A percentile compares a stretch with the other conserved stretches of the same genome.
Evolutionary conservation across 2,113 vertebrate species (phyloP).

Genomic region (Lophius piscatorius): DNA sequence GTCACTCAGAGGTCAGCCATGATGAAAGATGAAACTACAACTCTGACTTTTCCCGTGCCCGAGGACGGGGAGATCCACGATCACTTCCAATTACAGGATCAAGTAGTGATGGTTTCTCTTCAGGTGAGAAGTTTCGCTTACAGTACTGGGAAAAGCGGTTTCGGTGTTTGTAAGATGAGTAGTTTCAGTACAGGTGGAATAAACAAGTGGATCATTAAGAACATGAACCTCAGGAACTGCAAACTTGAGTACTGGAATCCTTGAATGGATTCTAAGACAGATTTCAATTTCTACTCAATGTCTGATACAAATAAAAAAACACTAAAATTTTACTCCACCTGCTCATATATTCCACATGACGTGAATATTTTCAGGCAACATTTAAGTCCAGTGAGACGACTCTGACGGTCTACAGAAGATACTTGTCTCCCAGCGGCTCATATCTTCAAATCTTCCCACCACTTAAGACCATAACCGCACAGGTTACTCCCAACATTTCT

Average conservation of each 20-base stretch:
- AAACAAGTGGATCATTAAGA: neutral
- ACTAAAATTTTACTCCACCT: neutral
- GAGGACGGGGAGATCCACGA: constrained; percentile 61
- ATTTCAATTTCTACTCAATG: too few relatives aligned
- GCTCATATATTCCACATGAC: neutral
- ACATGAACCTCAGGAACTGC: too few relatives aligned
- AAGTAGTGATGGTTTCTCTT: constrained; percentile 50
- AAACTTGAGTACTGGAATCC: neutral
- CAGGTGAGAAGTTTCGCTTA: constrained; percentile 41
- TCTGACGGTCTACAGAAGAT: constrained; percentile 47
- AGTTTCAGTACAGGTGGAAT: constrained; percentile 24
- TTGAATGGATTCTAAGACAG: neutral
- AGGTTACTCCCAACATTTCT: constrained; percentile 74
- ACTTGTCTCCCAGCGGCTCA: constrained; percentile 81
- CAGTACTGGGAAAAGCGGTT: neutral
- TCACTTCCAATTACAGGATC: constrained; percentile 47
- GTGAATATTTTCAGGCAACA: constrained; percentile 51
- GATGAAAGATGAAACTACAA: neutral
- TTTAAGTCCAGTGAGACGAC: constrained; percentile 49
- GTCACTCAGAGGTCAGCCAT: constrained; percentile 73
- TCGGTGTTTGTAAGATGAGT: constrained; percentile 31
- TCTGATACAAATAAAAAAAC: too few relatives aligned
- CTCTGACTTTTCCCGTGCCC: constrained; percentile 45
- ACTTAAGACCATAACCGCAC: constrained; percentile 68
- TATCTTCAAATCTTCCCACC: constrained; percentile 84